Conservation (phyloP, 2,797 vertebrate species). For the Enteromius trimaculatus region DNA sequence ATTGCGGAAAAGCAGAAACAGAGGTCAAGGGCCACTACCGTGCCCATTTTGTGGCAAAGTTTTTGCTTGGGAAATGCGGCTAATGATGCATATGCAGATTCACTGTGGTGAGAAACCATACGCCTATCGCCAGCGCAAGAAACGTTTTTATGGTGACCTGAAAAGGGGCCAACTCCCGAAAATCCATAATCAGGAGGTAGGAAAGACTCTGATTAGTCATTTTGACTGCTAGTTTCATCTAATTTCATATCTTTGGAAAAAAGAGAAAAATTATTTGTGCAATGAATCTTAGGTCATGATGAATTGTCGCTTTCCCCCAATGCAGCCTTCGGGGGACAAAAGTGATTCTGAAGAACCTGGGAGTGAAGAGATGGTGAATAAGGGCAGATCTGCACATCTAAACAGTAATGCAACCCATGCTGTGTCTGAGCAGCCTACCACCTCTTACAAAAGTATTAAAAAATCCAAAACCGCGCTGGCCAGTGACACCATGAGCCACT, state of each 20-base stretch:
- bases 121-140: conserved; percentile 53
- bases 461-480: conserved; percentile 23
- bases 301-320: conserved; percentile 50
- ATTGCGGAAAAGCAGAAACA: conserved; percentile 43
- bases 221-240: conserved; percentile 34
- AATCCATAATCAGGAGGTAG: conserved; percentile 55
- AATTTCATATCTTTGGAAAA: not conserved
- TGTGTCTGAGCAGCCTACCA: conserved; percentile 20
- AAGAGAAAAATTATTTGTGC: conserved; percentile 2
- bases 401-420: conserved; percentile 38
- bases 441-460: conserved; percentile 29
- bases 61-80: conserved; percentile 51
- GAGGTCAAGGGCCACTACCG: conserved; percentile 47
- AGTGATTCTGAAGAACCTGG: conserved; percentile 20
- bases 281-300: not conserved
- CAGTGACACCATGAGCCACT: not conserved
- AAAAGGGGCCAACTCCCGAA: conserved; percentile 44
- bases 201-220: conserved; percentile 45
- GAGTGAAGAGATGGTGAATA: conserved; percentile 27
- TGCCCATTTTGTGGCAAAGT: conserved; percentile 59
- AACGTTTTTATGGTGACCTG: conserved; percentile 50
- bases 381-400: conserved; percentile 24
- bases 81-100: conserved; percentile 58
- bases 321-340: conserved; percentile 52
- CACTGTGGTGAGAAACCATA: conserved; percentile 56